Evolutionary conservation across 2,888 invertebrate genomes (phyloP).

Genomic region (Drymonia ruficornis): DNA sequence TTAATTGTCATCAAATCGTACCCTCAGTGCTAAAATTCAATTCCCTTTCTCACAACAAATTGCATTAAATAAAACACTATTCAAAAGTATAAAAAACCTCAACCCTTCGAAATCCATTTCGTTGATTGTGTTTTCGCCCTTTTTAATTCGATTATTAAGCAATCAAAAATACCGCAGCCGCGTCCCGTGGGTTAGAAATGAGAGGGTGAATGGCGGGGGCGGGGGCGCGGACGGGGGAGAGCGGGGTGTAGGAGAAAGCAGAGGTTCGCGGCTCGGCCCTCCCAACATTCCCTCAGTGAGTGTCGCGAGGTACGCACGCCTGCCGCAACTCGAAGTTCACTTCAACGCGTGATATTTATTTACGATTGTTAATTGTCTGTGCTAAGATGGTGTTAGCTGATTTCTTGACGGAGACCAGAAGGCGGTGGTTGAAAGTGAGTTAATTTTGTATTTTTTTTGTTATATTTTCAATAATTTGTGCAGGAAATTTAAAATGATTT

Average conservation of each 20-base stretch:
- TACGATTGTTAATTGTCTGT: slow-evolving; percentile 17
- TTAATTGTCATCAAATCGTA: background rate
- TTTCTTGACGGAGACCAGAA: slow-evolving; percentile 75
- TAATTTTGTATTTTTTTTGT: background rate
- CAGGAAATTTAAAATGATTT: no score
- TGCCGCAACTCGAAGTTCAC: slow-evolving; percentile 19
- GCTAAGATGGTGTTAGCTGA: slow-evolving; percentile 73
- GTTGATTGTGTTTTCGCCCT: slow-evolving; percentile 38
- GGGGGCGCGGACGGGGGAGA: slow-evolving; percentile 27
- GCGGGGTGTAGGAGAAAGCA: slow-evolving; percentile 31
- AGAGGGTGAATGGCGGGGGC: slow-evolving; percentile 15
- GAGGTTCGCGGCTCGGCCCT: slow-evolving; percentile 32
- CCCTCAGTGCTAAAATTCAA: background rate
- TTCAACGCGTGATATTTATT: slow-evolving; percentile 27
- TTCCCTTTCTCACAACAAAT: background rate
- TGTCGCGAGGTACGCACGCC: slow-evolving; percentile 44
- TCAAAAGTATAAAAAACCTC: slow-evolving; percentile 4
- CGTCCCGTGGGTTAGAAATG: slow-evolving; percentile 20
- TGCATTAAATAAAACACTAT: background rate
- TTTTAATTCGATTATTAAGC: slow-evolving; percentile 43
- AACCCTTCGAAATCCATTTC: slow-evolving; percentile 31
- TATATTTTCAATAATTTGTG: no score
- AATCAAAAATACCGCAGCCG: slow-evolving; percentile 34
- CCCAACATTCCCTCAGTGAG: slow-evolving; percentile 56
- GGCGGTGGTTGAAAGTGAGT: slow-evolving; percentile 76